Evolutionary conservation across 1,140 invertebrate genomes (phyloP).

Genomic region (Drosophila pseudoananassae): DNA sequence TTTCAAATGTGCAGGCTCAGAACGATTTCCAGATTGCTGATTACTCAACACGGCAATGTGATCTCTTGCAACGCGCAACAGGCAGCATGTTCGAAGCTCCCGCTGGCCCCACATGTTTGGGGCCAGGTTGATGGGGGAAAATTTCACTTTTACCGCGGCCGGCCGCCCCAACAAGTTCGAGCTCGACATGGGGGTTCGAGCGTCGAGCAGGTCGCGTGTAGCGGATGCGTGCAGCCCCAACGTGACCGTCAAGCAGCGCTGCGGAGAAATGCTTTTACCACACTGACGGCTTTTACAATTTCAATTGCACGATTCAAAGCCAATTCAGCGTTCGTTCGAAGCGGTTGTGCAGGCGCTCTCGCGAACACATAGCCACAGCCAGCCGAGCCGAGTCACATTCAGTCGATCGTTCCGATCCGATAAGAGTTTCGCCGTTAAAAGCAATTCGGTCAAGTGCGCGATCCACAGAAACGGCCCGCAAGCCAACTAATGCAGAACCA

Average conservation of each 20-base stretch:
- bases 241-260: slow-evolving; percentile 62
- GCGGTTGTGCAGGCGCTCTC: slow-evolving; percentile 66
- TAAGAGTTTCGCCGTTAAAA: slow-evolving; percentile 49
- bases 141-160: slow-evolving; percentile 70
- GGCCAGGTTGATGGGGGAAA: slow-evolving; percentile 21
- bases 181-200: slow-evolving; percentile 1
- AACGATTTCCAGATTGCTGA: slow-evolving; percentile 67
- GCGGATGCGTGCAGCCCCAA: slow-evolving; percentile 66
- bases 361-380: slow-evolving; percentile 8
- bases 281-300: slow-evolving; percentile 57
- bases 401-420: slow-evolving; percentile 15
- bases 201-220: slow-evolving; percentile 62
- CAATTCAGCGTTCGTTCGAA: slow-evolving; percentile 74
- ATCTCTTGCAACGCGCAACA: slow-evolving; percentile 64
- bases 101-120: not conserved
- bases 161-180: slow-evolving; percentile 39
- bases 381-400: too few relatives aligned
- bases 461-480: slow-evolving; percentile 33
- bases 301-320: slow-evolving; percentile 69
- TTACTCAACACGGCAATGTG: slow-evolving; percentile 75
- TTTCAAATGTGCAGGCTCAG: slow-evolving; percentile 72
- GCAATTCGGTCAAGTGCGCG: slow-evolving; percentile 48
- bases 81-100: slow-evolving; percentile 12
- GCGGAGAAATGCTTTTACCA: slow-evolving; percentile 79
- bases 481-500: slow-evolving; percentile 30